Conservation (phyloP, 2,888 invertebrate genomes). For the Alcis repandata region DNA sequence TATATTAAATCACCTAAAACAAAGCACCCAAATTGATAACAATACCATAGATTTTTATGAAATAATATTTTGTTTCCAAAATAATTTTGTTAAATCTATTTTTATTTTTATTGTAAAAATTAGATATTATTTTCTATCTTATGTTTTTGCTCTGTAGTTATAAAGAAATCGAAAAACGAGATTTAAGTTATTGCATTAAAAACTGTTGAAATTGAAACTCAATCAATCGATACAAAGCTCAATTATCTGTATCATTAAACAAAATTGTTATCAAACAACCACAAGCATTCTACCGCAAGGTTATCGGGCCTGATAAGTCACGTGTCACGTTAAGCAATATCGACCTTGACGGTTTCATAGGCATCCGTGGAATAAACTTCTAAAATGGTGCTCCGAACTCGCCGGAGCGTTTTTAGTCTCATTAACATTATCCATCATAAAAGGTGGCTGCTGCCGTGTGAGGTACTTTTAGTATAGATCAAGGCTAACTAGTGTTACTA, state of each 20-base stretch:
- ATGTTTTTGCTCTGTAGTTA: too few species aligned
- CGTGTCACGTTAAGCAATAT: constrained; percentile 24
- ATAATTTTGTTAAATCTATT: not conserved
- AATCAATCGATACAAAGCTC: not conserved
- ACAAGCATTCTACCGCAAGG: constrained; percentile 30
- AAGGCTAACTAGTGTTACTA: constrained; percentile 25
- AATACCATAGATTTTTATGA: too few species aligned
- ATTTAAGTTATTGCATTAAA: not conserved
- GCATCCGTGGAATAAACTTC: constrained; percentile 21
- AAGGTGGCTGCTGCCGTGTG: constrained; percentile 8
- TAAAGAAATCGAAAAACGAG: too few species aligned
- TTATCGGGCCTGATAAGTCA: constrained; percentile 41
- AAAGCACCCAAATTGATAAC: too few species aligned
- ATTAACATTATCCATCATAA: constrained; percentile 35
- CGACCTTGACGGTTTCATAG: constrained; percentile 37
- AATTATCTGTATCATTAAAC: constrained; percentile 7
- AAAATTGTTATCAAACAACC: constrained; percentile 21
- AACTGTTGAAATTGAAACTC: not conserved
- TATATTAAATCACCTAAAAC: not conserved
- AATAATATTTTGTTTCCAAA: too few species aligned
- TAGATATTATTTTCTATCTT: too few species aligned
- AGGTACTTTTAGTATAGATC: constrained; percentile 20
- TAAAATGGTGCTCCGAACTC: constrained; percentile 35
- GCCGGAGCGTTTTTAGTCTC: constrained; percentile 13
- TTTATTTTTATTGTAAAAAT: too few species aligned